These are phyloP conservation scores for Brachionus manjavacas DNA, from an alignment of 1,140 invertebrate species.

Conservation along the genomic window DNA sequence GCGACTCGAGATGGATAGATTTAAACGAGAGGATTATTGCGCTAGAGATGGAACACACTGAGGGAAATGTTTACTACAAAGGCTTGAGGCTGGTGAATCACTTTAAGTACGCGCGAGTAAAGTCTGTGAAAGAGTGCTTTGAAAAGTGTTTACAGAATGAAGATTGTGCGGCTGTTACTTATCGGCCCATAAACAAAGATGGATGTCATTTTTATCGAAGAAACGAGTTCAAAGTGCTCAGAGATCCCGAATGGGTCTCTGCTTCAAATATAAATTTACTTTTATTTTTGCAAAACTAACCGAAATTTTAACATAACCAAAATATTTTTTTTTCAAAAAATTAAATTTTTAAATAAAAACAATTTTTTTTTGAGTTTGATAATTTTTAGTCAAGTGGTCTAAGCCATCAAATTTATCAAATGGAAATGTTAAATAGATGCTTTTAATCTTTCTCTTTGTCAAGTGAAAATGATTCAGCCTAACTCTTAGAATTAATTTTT, in stretches of 20 bases:
- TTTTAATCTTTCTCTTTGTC: too few species aligned
- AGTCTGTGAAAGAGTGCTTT: background rate
- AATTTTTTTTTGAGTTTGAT: too few species aligned
- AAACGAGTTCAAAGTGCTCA: background rate
- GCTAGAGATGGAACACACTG: background rate
- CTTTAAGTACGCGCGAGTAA: background rate
- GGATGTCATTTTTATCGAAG: conserved; percentile 28
- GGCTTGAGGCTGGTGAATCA: background rate
- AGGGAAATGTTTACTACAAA: background rate
- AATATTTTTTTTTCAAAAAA: too few species aligned
- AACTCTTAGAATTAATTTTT: too few species aligned
- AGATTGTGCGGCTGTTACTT: background rate
- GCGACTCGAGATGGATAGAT: background rate
- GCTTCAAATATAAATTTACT: background rate
- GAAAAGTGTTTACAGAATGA: background rate
- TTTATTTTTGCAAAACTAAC: background rate
- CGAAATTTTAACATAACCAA: too few species aligned
- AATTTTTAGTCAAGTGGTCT: too few species aligned
- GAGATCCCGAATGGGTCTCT: conserved; percentile 6
- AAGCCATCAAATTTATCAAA: too few species aligned
- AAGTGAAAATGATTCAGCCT: too few species aligned
- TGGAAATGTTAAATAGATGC: too few species aligned
- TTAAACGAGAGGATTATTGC: background rate
- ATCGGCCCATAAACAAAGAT: conserved; percentile 8
- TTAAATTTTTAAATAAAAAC: too few species aligned